These are phyloP conservation scores for Callionymus lyra DNA, from an alignment of 2,113 vertebrate genomes.

Conservation along the genomic window DNA sequence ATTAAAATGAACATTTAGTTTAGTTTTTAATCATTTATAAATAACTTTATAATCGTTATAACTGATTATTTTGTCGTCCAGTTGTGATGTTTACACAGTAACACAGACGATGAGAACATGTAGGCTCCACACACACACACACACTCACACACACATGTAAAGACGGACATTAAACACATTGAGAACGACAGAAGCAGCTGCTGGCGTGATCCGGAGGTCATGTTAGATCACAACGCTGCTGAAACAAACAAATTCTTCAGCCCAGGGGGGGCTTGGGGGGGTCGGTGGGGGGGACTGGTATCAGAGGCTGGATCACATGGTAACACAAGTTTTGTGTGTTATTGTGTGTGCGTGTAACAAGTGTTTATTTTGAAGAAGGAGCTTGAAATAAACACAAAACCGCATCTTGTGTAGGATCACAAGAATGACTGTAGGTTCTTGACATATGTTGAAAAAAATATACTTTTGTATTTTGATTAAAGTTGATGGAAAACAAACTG, in stretches of 20 bases:
- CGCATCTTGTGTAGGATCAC: too few species aligned
- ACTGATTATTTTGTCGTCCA: too few species aligned
- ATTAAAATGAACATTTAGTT: too few species aligned
- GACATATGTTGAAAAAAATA: too few species aligned
- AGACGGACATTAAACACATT: conserved; percentile 10
- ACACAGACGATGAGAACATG: conserved; percentile 2
- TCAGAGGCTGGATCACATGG: conserved; percentile 40
- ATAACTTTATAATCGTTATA: too few species aligned
- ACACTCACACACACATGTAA: conserved; percentile 13
- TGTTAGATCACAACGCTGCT: conserved; percentile 44
- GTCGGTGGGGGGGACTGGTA: too few species aligned
- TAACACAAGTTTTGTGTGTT: conserved; percentile 7
- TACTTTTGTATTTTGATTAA: too few species aligned
- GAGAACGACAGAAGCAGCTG: conserved; percentile 60
- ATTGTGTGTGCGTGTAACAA: neutral
- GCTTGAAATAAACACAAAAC: too few species aligned
- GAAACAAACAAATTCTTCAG: conserved; percentile 56
- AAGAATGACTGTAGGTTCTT: too few species aligned
- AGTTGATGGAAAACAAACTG: too few species aligned
- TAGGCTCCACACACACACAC: conserved; percentile 1
- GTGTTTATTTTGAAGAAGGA: neutral
- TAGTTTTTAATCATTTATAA: too few species aligned
- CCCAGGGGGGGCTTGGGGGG: conserved; percentile 42
- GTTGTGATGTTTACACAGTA: too few species aligned
- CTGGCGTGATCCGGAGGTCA: conserved; percentile 45